Evolutionary conservation across 2,797 vertebrate genomes (phyloP), one percentile per base, ranked within the genome.

Genomic region (Myotis planiceps): DNA sequence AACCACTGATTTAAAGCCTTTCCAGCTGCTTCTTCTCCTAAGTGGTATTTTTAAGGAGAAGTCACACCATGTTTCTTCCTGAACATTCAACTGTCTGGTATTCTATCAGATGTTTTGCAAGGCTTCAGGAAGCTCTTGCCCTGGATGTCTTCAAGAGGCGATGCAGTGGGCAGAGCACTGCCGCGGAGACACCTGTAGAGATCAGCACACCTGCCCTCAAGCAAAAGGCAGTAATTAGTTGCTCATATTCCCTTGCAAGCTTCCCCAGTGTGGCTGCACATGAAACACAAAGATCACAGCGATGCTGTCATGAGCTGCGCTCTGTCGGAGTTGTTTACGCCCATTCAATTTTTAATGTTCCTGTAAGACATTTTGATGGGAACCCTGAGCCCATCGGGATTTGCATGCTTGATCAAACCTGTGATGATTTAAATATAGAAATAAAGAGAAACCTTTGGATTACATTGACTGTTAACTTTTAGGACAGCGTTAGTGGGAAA

Each of bases 151-250:
- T 98, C 92, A 97, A 97, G 98, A 98, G 96, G 97, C 97, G 97
- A 92, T 98, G 95, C 86, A 97, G 98, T 97, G 97, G 96, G 97
- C 95, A 95, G 81, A 97, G 96, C 90, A 68, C 96, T 89, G 86
- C 86, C 45, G 94, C 84, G 85, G 74, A 34, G 96, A 97, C 96
- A 99, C 99, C 98, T 98, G 98, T 98, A 96, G 98, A 98, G 98
- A 98, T 96, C 97, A 95, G 98, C 92, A 83, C 97, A 97, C 97
- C 97, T 98, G 98, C 98, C 98, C 98, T 98, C 97, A 82, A 99
- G 98, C 98, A 96, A 98, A 97, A 98, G 96, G 96, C 97, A 96
- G 97, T 99, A 98, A 99, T 99, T 99, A 99, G 98, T 96, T 97
- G 96, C 95, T 97, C 78, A 55, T 97, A 98, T 98, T 98, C 97